Conservation (phyloP, 2,797 vertebrate genomes). For the Cyprinella venusta region DNA sequence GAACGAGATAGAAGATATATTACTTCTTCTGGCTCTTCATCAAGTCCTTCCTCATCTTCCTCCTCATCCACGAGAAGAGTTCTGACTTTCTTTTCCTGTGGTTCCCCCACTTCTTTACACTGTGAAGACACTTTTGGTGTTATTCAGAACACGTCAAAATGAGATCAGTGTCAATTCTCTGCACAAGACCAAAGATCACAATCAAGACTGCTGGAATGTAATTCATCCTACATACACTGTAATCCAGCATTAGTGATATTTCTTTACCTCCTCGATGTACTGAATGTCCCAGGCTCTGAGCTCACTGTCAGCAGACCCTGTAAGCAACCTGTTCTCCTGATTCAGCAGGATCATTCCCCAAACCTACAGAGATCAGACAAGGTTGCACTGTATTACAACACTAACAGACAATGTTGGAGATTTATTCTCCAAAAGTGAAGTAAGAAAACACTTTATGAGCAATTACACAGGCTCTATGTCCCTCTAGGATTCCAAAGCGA, state of each 20-base stretch:
- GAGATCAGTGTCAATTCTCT: background rate
- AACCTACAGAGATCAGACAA: conserved; percentile 75
- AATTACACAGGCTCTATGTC: background rate
- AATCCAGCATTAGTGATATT: background rate
- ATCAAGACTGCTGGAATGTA: background rate
- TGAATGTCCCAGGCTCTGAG: conserved; percentile 90
- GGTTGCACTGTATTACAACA: background rate
- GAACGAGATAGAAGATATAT: background rate
- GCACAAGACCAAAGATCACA: background rate
- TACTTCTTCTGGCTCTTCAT: conserved; percentile 80
- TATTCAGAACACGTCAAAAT: background rate
- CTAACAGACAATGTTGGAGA: background rate
- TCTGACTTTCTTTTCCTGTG: conserved; percentile 86
- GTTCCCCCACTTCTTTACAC: conserved; percentile 83
- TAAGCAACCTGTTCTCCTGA: conserved; percentile 85
- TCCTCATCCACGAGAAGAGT: conserved; percentile 63
- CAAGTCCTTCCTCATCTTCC: conserved; percentile 65
- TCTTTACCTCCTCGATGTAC: conserved; percentile 86
- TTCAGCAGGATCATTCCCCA: conserved; percentile 91
- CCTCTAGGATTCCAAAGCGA: background rate
- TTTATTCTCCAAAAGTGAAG: background rate
- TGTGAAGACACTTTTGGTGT: conserved; percentile 60
- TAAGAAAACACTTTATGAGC: background rate
- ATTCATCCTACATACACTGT: background rate
- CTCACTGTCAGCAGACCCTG: conserved; percentile 93